Percentiles rank a stretch among this genome's conserved stretches.
phyloP scores from a whole-genome alignment of 2,797 vertebrate genomes.

The Bucorvus abyssinicus region DNA sequence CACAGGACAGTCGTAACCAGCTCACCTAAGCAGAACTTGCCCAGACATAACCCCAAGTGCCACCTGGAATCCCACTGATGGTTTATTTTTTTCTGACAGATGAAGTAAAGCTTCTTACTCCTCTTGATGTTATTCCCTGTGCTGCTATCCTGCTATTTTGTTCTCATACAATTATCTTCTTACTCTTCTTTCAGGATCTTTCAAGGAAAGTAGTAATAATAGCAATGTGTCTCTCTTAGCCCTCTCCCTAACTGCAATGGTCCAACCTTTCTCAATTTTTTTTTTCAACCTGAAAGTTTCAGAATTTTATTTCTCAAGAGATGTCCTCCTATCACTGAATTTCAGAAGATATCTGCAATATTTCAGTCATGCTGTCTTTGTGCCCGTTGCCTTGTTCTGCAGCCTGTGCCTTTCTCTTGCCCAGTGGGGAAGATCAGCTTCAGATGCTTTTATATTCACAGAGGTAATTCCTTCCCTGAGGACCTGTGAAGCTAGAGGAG shows the following conservation, averaged over 20 bases:
- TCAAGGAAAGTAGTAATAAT: not conserved
- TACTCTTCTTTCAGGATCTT: not conserved
- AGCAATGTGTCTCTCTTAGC: not conserved
- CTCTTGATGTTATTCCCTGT: not conserved
- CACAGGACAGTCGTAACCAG: accelerated
- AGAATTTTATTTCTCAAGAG: not conserved
- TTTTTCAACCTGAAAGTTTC: not conserved
- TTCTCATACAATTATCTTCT: not conserved
- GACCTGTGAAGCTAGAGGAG: not conserved
- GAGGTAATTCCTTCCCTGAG: not conserved
- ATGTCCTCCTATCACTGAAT: not conserved
- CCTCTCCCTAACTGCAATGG: not conserved
- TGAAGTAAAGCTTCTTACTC: not conserved
- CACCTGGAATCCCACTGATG: not conserved
- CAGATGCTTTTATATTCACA: not conserved
- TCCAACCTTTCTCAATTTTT: not conserved
- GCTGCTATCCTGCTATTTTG: not conserved
- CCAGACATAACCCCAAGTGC: accelerated
- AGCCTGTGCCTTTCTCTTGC: not conserved
- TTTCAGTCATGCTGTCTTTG: not conserved
- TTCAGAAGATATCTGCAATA: not conserved
- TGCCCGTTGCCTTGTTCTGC: not conserved
- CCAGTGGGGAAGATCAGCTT: not conserved
- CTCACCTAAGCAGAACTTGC: not conserved
- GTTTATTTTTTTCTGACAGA: not conserved